Evolutionary conservation across 2,888 invertebrate genomes (phyloP).

Genomic region (Eupsilia transversa): DNA sequence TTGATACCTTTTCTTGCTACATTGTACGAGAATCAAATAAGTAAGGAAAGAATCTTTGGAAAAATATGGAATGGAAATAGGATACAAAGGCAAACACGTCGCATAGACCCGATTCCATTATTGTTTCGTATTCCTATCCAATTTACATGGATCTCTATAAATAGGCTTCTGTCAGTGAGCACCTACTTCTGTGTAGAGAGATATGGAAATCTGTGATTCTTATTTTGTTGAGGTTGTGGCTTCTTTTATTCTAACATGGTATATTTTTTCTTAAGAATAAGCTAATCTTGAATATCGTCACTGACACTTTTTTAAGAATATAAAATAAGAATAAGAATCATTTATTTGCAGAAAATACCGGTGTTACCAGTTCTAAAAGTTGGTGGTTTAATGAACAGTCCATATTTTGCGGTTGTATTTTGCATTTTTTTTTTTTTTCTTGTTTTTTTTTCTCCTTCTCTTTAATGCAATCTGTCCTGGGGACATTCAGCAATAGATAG

Average conservation of each 20-base stretch:
- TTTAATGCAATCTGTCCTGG: too few species aligned
- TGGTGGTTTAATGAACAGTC: too few species aligned
- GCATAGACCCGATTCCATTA: constrained; percentile 33
- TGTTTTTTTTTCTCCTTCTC: too few species aligned
- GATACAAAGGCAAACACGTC: constrained; percentile 2
- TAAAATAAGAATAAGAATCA: too few species aligned
- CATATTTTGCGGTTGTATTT: too few species aligned
- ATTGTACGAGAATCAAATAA: constrained; percentile 42
- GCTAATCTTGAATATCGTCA: not conserved
- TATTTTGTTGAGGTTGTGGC: not conserved
- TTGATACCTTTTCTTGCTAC: constrained; percentile 14
- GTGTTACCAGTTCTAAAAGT: too few species aligned
- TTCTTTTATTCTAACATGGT: not conserved
- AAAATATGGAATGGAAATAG: constrained; percentile 39
- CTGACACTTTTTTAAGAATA: too few species aligned
- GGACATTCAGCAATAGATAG: too few species aligned
- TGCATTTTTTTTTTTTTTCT: too few species aligned
- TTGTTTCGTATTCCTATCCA: constrained; percentile 50
- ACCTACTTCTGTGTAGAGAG: constrained; percentile 9
- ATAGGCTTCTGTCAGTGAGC: constrained; percentile 37
- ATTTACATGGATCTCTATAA: constrained; percentile 49
- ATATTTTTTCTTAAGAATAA: not conserved
- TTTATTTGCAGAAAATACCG: too few species aligned
- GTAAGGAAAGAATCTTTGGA: constrained; percentile 3
- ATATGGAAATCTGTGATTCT: constrained; percentile 20